These are phyloP conservation scores for Bos indicus DNA, from an alignment of 2,113 vertebrate genomes.

Conservation along the genomic window DNA sequence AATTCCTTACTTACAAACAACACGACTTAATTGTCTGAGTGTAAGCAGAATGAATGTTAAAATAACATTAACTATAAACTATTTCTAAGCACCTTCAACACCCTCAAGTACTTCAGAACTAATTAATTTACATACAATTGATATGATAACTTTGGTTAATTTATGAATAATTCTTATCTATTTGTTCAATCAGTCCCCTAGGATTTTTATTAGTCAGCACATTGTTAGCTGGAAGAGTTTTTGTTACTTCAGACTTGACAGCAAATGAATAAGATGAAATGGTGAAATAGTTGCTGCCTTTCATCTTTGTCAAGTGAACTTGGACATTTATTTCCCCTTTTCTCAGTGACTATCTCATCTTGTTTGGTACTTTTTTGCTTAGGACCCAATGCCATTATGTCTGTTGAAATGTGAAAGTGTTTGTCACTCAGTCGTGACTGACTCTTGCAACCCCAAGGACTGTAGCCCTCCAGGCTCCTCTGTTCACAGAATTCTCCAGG, in stretches of 20 bases:
- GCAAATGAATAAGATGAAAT: background rate
- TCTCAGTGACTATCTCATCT: background rate
- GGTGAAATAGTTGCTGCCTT: background rate
- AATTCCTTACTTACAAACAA: background rate
- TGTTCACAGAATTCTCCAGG: background rate
- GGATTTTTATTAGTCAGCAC: slow-evolving; percentile 8
- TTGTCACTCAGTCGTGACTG: background rate
- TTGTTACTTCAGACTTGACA: background rate
- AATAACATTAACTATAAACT: background rate
- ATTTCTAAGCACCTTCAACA: slow-evolving; percentile 32
- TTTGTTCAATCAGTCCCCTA: slow-evolving; percentile 5
- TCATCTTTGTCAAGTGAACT: background rate
- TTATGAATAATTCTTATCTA: slow-evolving; percentile 49
- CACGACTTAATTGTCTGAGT: background rate
- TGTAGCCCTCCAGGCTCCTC: background rate
- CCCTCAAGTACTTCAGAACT: slow-evolving; percentile 11
- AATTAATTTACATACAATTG: slow-evolving; percentile 42
- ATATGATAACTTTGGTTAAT: slow-evolving; percentile 46
- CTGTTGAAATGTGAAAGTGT: background rate
- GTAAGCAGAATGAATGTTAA: background rate
- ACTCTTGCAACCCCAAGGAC: background rate
- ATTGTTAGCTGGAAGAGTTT: background rate
- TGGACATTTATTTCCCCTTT: background rate
- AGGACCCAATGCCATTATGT: background rate
- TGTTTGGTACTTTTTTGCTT: background rate